These are phyloP conservation scores for Agrilus planipennis DNA, from an alignment of 1,140 invertebrate genomes.

Conservation along the genomic window DNA sequence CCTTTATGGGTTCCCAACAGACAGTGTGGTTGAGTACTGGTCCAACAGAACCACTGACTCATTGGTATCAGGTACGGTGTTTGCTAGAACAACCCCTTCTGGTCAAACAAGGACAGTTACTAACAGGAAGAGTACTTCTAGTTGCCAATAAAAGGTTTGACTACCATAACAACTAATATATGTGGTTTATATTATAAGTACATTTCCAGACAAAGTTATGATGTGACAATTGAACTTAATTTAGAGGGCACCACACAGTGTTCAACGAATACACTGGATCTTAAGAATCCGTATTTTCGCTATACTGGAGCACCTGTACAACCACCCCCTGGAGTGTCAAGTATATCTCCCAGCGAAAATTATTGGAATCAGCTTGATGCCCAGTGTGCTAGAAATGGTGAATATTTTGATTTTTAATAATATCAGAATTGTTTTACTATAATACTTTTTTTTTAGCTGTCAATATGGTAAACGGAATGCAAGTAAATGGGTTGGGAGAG, in stretches of 20 bases:
- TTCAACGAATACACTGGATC: constrained; percentile 84
- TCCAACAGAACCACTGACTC: constrained; percentile 95
- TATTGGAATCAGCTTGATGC: constrained; percentile 81
- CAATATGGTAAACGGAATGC: constrained; percentile 70
- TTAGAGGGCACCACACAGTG: constrained; percentile 77
- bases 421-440: constrained; percentile 1
- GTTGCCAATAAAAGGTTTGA: constrained; percentile 90
- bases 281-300: constrained; percentile 98
- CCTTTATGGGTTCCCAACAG: constrained; percentile 83
- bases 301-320: constrained; percentile 79
- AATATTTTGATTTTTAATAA: constrained; percentile 3
- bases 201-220: constrained; percentile 87
- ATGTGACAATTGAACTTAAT: constrained; percentile 92
- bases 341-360: constrained; percentile 80
- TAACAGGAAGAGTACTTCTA: constrained; percentile 79
- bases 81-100: constrained; percentile 88
- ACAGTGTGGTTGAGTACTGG: constrained; percentile 97
- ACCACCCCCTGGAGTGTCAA: constrained; percentile 79
- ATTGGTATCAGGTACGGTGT: constrained; percentile 99
- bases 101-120: constrained; percentile 84
- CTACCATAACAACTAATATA: too few relatives aligned
- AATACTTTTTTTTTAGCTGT: constrained; percentile 39
- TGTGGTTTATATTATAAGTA: too few relatives aligned
- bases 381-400: constrained; percentile 50
- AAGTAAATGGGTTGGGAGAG: constrained; percentile 63